phyloP scores from a whole-genome alignment of 2,888 invertebrate species.

The Thelaira solivaga region DNA sequence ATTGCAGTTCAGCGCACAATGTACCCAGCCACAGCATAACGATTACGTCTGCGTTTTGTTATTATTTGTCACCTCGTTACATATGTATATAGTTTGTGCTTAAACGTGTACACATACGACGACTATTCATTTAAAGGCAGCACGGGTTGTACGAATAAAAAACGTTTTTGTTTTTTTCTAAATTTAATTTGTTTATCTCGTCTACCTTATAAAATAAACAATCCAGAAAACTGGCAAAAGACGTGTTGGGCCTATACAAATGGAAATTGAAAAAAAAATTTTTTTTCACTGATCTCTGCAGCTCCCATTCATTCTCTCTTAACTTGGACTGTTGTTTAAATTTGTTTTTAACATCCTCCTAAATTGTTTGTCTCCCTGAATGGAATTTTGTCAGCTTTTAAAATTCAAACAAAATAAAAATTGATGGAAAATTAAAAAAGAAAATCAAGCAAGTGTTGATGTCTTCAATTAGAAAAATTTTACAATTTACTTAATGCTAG shows the following conservation, averaged over 20 bases:
- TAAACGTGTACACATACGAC: conserved; percentile 15
- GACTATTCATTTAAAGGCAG: too few relatives aligned
- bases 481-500: too few relatives aligned
- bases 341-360: conserved; percentile 53
- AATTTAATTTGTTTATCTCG: conserved; percentile 17
- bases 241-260: background rate
- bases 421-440: conserved; percentile 38
- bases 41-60: conserved; percentile 61
- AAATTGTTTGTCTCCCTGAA: conserved; percentile 53
- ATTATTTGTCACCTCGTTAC: conserved; percentile 65
- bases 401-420: conserved; percentile 31
- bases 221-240: conserved; percentile 6
- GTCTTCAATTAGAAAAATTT: conserved; percentile 73
- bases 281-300: background rate
- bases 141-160: conserved; percentile 41
- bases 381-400: conserved; percentile 56
- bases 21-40: conserved; percentile 38
- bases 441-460: conserved; percentile 69
- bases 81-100: conserved; percentile 53
- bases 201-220: conserved; percentile 55
- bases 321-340: background rate
- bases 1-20: too few relatives aligned
- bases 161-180: too few relatives aligned
- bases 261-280: conserved; percentile 25
- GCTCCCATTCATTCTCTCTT: background rate